A percentile compares a stretch with the other conserved stretches of the same genome.
Evolutionary conservation across 2,113 vertebrate species (phyloP).

Genomic region (cat (Felis catus)): DNA sequence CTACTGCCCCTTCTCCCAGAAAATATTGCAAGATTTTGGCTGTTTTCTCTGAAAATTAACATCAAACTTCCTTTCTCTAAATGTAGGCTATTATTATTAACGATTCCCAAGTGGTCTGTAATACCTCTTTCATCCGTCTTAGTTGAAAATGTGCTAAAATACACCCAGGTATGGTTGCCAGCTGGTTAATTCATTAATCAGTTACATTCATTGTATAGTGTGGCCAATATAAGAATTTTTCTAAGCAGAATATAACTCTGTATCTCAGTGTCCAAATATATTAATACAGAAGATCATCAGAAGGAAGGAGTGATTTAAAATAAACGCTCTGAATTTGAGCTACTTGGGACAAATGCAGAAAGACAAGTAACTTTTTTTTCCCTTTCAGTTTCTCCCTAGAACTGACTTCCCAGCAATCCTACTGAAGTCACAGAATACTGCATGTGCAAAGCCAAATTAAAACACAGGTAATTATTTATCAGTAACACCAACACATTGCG

Average conservation of each 20-base stretch:
- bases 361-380: not conserved
- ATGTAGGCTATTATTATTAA: not conserved
- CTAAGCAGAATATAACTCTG: conserved; percentile 28
- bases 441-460: conserved; percentile 3
- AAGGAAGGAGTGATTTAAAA: conserved; percentile 37
- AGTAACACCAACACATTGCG: not conserved
- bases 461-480: not conserved
- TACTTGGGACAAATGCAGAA: not conserved
- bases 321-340: not conserved
- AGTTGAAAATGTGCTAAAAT: conserved; percentile 39
- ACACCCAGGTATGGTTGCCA: not conserved
- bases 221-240: conserved; percentile 24
- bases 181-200: not conserved
- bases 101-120: not conserved
- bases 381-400: not conserved
- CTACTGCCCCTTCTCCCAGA: not conserved
- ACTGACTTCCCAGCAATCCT: not conserved
- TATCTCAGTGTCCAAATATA: not conserved
- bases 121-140: not conserved
- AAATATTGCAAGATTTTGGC: not conserved
- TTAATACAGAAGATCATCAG: not conserved
- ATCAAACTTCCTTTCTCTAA: not conserved
- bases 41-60: not conserved
- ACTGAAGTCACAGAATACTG: not conserved
- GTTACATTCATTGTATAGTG: not conserved